phyloP scores from a whole-genome alignment of 2,113 vertebrate species.

The Ammodytes marinus region DNA sequence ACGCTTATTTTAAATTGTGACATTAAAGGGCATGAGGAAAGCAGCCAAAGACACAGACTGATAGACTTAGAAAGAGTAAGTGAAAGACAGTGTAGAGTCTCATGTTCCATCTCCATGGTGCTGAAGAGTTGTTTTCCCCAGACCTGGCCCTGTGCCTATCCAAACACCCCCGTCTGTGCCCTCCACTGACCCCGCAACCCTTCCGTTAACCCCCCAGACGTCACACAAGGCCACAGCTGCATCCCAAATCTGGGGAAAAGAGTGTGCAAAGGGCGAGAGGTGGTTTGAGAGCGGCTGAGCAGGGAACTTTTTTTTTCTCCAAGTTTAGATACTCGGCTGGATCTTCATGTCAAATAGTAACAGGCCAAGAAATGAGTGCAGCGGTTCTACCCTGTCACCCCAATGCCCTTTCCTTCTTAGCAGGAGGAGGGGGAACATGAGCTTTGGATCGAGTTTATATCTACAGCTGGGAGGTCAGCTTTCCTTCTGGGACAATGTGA shows the following conservation, averaged over 20 bases:
- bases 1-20: neutral
- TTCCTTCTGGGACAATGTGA: slow-evolving; percentile 85
- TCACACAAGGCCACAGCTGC: slow-evolving; percentile 77
- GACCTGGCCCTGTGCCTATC: slow-evolving; percentile 54
- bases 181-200: slow-evolving; percentile 53
- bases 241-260: slow-evolving; percentile 51
- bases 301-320: neutral
- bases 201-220: slow-evolving; percentile 22
- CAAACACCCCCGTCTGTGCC: slow-evolving; percentile 62
- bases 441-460: slow-evolving; percentile 62
- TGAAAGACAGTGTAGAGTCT: slow-evolving; percentile 20
- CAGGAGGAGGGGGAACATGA: slow-evolving; percentile 33
- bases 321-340: slow-evolving; percentile 33
- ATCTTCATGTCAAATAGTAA: slow-evolving; percentile 20
- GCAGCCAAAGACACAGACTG: neutral
- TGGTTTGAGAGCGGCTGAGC: neutral
- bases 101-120: slow-evolving; percentile 19
- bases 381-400: slow-evolving; percentile 48
- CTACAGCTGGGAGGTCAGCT: slow-evolving; percentile 77
- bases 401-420: slow-evolving; percentile 31
- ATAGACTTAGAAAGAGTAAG: neutral
- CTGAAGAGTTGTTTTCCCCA: slow-evolving; percentile 44
- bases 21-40: slow-evolving; percentile 11
- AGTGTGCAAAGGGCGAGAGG: slow-evolving; percentile 19
- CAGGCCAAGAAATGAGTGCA: slow-evolving; percentile 20